Conservation (phyloP, 2,797 vertebrate species). For the Gorsachius magnificus region DNA sequence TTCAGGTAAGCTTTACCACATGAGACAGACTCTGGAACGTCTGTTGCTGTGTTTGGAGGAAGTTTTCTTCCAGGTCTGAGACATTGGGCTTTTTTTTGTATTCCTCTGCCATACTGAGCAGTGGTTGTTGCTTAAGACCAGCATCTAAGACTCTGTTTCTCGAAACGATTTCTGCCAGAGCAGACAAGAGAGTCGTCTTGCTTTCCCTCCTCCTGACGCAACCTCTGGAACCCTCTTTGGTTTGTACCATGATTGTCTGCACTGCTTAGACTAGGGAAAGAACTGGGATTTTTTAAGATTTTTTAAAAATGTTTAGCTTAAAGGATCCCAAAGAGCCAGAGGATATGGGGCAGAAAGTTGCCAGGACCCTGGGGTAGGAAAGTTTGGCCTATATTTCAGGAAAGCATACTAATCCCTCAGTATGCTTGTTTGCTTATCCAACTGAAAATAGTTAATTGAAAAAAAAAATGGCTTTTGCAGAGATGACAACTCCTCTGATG, state of each 20-base stretch:
- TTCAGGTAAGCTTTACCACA: neutral
- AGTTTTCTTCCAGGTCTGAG: neutral
- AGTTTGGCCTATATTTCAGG: neutral
- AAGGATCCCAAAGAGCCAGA: neutral
- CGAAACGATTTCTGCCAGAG: neutral
- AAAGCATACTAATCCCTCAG: neutral
- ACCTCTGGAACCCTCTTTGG: neutral
- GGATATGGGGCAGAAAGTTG: neutral
- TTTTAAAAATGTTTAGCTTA: neutral
- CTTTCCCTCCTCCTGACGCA: neutral
- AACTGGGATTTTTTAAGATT: neutral
- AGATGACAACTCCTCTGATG: neutral
- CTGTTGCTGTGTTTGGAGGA: neutral
- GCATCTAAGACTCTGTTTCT: neutral
- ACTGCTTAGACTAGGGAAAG: neutral
- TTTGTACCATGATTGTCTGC: neutral
- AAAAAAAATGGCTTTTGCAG: neutral
- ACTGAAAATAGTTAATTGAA: slow-evolving; percentile 1
- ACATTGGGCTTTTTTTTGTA: neutral
- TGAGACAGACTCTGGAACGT: neutral
- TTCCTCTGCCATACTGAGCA: neutral
- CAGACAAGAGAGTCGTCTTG: neutral
- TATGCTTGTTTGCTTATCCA: neutral
- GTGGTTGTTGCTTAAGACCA: neutral
- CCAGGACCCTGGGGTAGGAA: neutral